Percentiles rank a stretch among this genome's conserved stretches.
These are phyloP conservation scores for Eumeta japonica DNA, from an alignment of 1,140 invertebrate genomes.

Conservation along the genomic window DNA sequence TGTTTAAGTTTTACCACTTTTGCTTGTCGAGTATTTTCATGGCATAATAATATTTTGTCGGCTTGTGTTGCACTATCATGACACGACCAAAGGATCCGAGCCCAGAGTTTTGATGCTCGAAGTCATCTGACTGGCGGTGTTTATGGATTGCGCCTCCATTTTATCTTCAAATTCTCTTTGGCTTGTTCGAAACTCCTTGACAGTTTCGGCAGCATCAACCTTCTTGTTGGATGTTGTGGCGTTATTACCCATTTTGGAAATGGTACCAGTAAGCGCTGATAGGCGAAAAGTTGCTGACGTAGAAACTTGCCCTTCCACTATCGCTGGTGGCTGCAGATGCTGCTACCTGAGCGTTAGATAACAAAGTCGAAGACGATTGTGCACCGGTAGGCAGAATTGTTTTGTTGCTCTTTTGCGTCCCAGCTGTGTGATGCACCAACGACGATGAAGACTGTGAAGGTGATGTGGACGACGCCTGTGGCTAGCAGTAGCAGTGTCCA, in stretches of 20 bases:
- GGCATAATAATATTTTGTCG: slow-evolving; percentile 93
- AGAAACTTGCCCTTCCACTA: no score
- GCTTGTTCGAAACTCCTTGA: slow-evolving; percentile 99
- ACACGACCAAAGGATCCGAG: slow-evolving; percentile 99
- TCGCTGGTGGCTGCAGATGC: no score
- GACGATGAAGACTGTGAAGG: no score
- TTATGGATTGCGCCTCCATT: slow-evolving; percentile 96
- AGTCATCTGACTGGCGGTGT: slow-evolving; percentile 92
- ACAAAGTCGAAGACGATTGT: no score
- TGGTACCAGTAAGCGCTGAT: no score
- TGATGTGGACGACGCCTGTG: no score
- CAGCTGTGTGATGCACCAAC: no score
- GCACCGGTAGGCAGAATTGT: no score
- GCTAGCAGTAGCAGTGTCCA: no score
- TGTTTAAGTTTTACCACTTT: slow-evolving; percentile 96
- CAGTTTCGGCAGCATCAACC: slow-evolving; percentile 95
- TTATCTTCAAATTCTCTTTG: slow-evolving; percentile 97
- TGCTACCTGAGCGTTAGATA: no score
- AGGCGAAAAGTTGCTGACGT: no score
- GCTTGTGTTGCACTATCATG: slow-evolving; percentile 99
- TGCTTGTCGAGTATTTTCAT: slow-evolving; percentile 99
- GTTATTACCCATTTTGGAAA: slow-evolving; percentile 94
- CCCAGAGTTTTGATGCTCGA: slow-evolving; percentile 99
- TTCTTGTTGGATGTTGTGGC: slow-evolving; percentile 94
- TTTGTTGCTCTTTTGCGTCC: no score